Conservation (phyloP, 2,888 invertebrate genomes). For the Platycheirus rosarum region DNA sequence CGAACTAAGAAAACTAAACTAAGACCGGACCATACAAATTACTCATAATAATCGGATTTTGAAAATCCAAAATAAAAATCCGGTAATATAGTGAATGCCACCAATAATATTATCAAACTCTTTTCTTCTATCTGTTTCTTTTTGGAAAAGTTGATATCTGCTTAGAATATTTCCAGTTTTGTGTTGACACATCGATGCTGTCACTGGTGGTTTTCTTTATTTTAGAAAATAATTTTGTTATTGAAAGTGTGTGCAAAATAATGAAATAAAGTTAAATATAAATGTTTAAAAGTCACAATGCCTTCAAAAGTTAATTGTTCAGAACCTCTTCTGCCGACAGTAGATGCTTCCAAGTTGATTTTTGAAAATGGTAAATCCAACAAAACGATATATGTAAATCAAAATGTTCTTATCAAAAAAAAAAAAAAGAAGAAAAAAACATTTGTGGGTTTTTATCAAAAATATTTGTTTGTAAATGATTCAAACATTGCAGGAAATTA, state of each 20-base stretch:
- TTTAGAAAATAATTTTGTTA: slow-evolving; percentile 8
- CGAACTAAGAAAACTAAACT: no score
- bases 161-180: neutral
- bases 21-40: no score
- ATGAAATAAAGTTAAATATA: slow-evolving; percentile 22
- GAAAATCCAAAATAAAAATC: no score
- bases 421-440: no score
- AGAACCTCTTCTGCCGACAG: slow-evolving; percentile 30
- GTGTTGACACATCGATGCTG: neutral
- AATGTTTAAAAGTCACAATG: slow-evolving; percentile 48
- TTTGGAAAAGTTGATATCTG: neutral
- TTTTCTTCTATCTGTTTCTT: no score
- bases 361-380: slow-evolving; percentile 50
- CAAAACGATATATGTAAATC: neutral
- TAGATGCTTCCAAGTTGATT: slow-evolving; percentile 46
- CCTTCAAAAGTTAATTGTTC: slow-evolving; percentile 38
- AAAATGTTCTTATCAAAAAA: no score
- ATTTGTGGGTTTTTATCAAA: no score
- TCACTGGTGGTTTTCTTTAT: neutral
- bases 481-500: no score
- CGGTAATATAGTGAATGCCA: no score
- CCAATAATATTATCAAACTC: no score
- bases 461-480: no score
- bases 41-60: no score
- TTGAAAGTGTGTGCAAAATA: slow-evolving; percentile 5